Percentiles rank a stretch among this genome's conserved stretches.
phyloP scores from a whole-genome alignment of 2,888 invertebrate genomes.

The Atethmia centrago region DNA sequence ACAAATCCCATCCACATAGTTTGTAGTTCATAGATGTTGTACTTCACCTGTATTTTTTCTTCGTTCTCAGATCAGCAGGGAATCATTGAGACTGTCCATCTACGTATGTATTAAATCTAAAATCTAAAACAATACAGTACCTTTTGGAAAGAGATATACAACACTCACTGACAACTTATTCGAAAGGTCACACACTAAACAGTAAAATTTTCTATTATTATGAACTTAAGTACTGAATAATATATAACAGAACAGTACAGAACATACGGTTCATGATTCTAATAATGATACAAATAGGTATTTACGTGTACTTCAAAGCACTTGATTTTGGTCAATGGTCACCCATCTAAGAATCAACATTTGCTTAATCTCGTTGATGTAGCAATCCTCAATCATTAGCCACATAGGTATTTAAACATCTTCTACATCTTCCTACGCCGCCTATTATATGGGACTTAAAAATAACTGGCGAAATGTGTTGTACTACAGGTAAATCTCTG shows the following conservation, averaged over 20 bases:
- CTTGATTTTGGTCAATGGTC: background rate
- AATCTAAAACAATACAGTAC: conserved; percentile 28
- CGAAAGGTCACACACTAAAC: conserved; percentile 3
- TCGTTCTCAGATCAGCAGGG: conserved; percentile 62
- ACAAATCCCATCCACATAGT: conserved; percentile 18
- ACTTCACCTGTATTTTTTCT: conserved; percentile 60
- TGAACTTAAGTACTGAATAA: too few relatives aligned
- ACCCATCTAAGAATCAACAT: background rate
- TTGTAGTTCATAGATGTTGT: conserved; percentile 47
- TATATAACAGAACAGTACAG: too few relatives aligned
- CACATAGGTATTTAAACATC: too few relatives aligned
- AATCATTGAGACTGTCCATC: conserved; percentile 61
- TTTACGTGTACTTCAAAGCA: background rate
- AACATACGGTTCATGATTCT: background rate
- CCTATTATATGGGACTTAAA: too few relatives aligned
- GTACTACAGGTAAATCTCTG: too few relatives aligned
- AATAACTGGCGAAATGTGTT: too few relatives aligned
- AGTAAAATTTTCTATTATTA: background rate
- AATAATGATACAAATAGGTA: background rate
- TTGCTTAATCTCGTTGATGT: background rate
- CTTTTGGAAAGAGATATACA: background rate
- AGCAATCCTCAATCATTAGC: background rate
- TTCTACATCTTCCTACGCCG: too few relatives aligned
- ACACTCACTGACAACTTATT: background rate
- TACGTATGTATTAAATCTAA: conserved; percentile 58